phyloP scores from a whole-genome alignment of 1,140 invertebrate species.

The Ectropis grisescens region DNA sequence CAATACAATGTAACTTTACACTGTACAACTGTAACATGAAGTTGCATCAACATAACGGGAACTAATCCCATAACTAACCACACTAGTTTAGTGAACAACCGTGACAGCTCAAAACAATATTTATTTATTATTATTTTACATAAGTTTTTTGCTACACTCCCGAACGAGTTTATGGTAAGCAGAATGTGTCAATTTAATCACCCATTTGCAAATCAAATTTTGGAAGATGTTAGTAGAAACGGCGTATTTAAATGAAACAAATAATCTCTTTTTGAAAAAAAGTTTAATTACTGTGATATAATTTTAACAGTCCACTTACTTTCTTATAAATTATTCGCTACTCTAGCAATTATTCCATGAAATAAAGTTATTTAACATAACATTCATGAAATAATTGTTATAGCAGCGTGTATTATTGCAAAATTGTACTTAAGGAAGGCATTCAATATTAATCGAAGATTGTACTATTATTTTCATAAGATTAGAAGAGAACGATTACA shows the following conservation, averaged over 20 bases:
- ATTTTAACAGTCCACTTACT: constrained; percentile 61
- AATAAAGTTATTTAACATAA: constrained; percentile 11
- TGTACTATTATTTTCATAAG: no score
- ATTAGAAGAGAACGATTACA: no score
- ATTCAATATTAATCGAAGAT: constrained; percentile 1
- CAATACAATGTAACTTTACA: no score
- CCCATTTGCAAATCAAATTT: constrained; percentile 18
- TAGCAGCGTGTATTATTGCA: constrained; percentile 3
- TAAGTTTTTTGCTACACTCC: no score
- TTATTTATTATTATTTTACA: no score
- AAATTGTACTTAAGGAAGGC: constrained; percentile 31
- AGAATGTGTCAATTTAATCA: constrained; percentile 58
- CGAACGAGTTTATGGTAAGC: constrained; percentile 40
- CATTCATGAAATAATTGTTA: no score
- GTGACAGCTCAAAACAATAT: no score
- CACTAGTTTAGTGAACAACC: no score
- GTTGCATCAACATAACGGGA: no score
- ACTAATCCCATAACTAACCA: no score
- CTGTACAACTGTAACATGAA: no score
- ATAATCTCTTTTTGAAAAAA: constrained; percentile 28
- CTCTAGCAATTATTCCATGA: constrained; percentile 5
- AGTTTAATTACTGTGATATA: constrained; percentile 55
- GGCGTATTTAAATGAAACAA: constrained; percentile 36
- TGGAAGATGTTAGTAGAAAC: constrained; percentile 10
- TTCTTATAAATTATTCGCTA: constrained; percentile 15